Conservation (phyloP, 2,888 invertebrate species). For the Diarsia dahlii region DNA sequence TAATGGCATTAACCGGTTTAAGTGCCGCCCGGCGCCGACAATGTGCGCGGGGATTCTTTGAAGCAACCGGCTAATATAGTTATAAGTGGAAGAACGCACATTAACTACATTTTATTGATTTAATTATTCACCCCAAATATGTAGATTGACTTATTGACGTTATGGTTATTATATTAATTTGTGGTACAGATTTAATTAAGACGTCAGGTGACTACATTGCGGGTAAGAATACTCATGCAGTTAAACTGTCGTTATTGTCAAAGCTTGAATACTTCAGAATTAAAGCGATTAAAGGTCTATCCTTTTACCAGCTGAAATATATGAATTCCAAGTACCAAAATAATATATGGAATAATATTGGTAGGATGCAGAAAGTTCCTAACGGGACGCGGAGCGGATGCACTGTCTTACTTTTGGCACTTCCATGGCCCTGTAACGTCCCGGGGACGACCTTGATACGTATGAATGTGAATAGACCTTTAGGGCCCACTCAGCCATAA, state of each 20-base stretch:
- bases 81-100: conserved; percentile 47
- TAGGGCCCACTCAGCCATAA: not conserved
- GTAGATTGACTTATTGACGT: conserved; percentile 7
- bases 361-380: not conserved
- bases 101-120: conserved; percentile 43
- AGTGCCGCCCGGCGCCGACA: conserved; percentile 61
- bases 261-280: not conserved
- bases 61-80: conserved; percentile 50
- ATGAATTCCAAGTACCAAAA: not conserved
- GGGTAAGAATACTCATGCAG: not conserved
- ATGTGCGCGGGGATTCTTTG: conserved; percentile 59
- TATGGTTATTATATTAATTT: conserved; percentile 15
- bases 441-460: not conserved
- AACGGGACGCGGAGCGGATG: not conserved
- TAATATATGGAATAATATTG: not conserved
- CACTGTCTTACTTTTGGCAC: not conserved
- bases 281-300: not conserved
- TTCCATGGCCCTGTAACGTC: not conserved
- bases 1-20: conserved; percentile 56
- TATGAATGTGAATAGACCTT: not conserved
- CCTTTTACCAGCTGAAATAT: not conserved
- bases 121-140: conserved; percentile 56
- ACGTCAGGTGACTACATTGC: not conserved
- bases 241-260: not conserved
- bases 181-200: conserved; percentile 1